Base-by-base conservation (phyloP, 2,888 invertebrate genomes). In the Eudasyphora cyanicolor region DNA sequence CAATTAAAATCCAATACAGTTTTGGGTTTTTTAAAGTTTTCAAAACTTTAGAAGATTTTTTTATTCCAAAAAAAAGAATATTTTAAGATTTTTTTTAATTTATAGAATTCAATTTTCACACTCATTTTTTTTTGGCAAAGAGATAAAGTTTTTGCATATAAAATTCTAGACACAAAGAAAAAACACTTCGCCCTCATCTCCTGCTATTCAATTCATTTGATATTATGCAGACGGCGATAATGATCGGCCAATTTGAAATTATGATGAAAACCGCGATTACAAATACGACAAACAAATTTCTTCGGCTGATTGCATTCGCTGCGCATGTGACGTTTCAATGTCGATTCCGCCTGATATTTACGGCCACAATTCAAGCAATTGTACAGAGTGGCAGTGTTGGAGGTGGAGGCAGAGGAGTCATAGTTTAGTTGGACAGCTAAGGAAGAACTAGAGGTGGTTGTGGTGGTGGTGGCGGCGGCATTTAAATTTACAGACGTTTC, bases 321-420 rank as follows among this genome's bases (percentile, higher is more conserved):
- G 78, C 89, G 89, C 89, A 90, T 87, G 92, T 96, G 96, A 69
- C 96, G 96, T 86, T 89, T 90, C 71, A 90, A 54, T 38, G 90
- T 90, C 82, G 89, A 89, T 49, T 87, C 81, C 60, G 89, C 89
- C 85, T 90, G 89, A 87, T 90, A 90, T 60, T 86, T 86, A 81
- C 90, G 90, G 71, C 90, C 90, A 79, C 90, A 90, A 35, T 88
- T 89, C 71, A 85, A 81, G 84, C 90, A 90, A 32, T 87, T 87
- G 79, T 85, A 90, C 6, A 89, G 87, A 12, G 42, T 19, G 24
- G 24, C 29, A 27, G 24, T 38, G 35, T 8, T 6, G 35, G 32
- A 1, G 64, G 35, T 8, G 67, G 64, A 12, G 24, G 12, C 2
- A 14, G 42, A 14, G 12, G 27, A 24, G 38, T 29, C 38, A n/a